Percentiles rank a stretch among this genome's conserved stretches.
phyloP scores from a whole-genome alignment of 2,113 vertebrate genomes.

The Ia io region DNA sequence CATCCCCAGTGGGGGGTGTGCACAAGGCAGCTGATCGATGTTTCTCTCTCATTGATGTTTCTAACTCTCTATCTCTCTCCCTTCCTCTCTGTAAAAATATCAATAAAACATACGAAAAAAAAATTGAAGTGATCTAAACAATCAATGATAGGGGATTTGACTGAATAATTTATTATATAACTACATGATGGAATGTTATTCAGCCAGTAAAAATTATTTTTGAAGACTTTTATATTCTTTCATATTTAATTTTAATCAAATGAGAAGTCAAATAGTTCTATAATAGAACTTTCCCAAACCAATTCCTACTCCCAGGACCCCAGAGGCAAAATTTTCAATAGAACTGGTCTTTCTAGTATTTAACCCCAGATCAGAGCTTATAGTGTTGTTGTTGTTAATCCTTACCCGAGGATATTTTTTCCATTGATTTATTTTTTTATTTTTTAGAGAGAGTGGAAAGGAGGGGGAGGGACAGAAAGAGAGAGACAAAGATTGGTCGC shows the following conservation, averaged over 20 bases:
- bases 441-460: not conserved
- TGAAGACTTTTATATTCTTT: not conserved
- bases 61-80: too few relatives aligned
- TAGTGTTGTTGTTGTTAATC: not conserved
- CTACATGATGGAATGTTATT: not conserved
- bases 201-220: not conserved
- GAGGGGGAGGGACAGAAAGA: not conserved
- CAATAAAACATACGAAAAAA: not conserved
- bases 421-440: too few relatives aligned
- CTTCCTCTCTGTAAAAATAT: too few relatives aligned
- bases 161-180: not conserved
- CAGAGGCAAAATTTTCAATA: constrained; percentile 5
- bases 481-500: too few relatives aligned
- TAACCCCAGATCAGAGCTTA: not conserved
- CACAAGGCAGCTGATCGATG: too few relatives aligned
- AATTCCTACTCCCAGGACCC: not conserved
- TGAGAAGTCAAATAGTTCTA: not conserved
- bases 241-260: not conserved
- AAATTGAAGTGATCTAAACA: not conserved
- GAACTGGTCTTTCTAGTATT: not conserved
- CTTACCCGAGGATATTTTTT: too few relatives aligned
- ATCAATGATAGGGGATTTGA: not conserved
- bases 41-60: too few relatives aligned
- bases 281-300: not conserved
- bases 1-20: too few relatives aligned